Evolutionary conservation across 2,797 vertebrate species (phyloP), one percentile per base, ranked within the genome.

Genomic region (Cygnus olor): DNA sequence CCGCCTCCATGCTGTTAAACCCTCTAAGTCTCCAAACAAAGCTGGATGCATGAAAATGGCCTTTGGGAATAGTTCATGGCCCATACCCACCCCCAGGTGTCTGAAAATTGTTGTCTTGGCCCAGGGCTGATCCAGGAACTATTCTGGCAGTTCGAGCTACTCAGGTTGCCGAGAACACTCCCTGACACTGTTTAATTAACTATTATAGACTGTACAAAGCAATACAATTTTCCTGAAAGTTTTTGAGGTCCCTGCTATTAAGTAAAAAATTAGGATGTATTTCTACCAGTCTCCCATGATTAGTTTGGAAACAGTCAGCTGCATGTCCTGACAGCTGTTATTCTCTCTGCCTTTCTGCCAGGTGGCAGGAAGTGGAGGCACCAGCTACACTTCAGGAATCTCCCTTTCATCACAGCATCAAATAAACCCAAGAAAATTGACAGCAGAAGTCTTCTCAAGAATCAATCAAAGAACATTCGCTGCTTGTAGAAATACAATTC

Each of bases 51-150:
- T 60, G 40, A 54, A 84, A 88, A 76, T 21, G 11, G 25, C 16
- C 38, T 65, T 18, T 77, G 60, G 45, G 81, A 87, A 27, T 25
- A 13, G 8, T 66, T 40, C n/a, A 22, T 25, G 49, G 30, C 7
- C 4, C 2, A 10, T 49, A 82, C 21, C 10, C 9, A 70, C 22
- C 40, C 32, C 1, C 32, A 58, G 16, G 4, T 90, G 13, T 36
- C 32, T 77, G 24, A 25, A 28, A 74, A 71, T 80, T 85, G 38
- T 90, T 77, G 45, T 8, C 0, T 9, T 44, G 51, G 57, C n/a
- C 32, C 20, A 66, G 11, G 57, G 25, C 17, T 0, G 0, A 71
- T 16, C 42, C 13, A 68, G 1, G 70, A 7, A n/a, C 20, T 86
- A 5, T 27, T 40, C 27, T 88, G 6, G 6, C 77, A 57, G 36